Conservation (phyloP, 2,113 vertebrate genomes). For the Siniperca knerii region DNA sequence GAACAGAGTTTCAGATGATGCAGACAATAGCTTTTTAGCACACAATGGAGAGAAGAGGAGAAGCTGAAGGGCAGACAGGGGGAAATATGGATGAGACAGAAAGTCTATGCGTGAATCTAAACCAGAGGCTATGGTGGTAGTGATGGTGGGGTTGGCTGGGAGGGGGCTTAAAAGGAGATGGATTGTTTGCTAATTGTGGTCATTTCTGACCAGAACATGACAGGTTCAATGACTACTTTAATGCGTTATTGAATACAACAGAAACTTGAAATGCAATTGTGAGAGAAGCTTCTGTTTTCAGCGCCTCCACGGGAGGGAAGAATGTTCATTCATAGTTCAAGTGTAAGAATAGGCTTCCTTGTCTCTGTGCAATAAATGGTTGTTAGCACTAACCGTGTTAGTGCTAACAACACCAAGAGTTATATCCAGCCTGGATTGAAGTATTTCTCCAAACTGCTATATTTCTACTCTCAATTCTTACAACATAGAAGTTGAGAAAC, state of each 20-base stretch:
- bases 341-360: constrained; percentile 54
- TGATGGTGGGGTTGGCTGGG: constrained; percentile 86
- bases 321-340: constrained; percentile 69
- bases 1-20: constrained; percentile 89
- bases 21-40: constrained; percentile 93
- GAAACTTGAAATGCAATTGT: constrained; percentile 72
- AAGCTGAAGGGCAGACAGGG: constrained; percentile 88
- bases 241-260: constrained; percentile 73
- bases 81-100: constrained; percentile 89
- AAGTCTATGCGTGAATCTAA: constrained; percentile 85
- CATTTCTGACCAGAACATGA: constrained; percentile 90
- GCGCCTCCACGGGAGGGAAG: constrained; percentile 41
- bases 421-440: constrained; percentile 30
- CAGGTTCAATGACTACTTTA: constrained; percentile 91
- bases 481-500: constrained; percentile 44
- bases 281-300: constrained; percentile 59
- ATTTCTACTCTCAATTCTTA: constrained; percentile 28
- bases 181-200: constrained; percentile 97
- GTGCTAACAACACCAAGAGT: constrained; percentile 19
- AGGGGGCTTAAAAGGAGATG: constrained; percentile 83
- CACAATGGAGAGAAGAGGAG: constrained; percentile 93
- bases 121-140: constrained; percentile 83
- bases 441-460: constrained; percentile 31
- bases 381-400: constrained; percentile 30
- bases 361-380: constrained; percentile 23